These are phyloP conservation scores for Morpho deidamia DNA, from an alignment of 2,888 invertebrate species.

Conservation along the genomic window DNA sequence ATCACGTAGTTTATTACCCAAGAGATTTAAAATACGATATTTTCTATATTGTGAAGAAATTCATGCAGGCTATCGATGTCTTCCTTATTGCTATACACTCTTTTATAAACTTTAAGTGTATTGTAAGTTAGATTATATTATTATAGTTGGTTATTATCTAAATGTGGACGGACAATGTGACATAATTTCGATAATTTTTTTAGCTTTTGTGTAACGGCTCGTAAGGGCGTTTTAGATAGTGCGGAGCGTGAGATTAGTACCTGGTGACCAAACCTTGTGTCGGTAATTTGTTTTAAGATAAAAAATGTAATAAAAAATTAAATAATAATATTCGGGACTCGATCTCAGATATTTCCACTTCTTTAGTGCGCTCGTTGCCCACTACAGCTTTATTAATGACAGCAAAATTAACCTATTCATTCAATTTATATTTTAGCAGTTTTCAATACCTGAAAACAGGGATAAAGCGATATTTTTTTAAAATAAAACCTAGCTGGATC, in stretches of 20 bases:
- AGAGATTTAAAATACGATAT: constrained; percentile 11
- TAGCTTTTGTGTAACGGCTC: constrained; percentile 3
- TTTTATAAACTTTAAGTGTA: constrained; percentile 62
- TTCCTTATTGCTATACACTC: constrained; percentile 77
- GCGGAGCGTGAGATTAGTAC: background rate
- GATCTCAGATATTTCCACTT: too few relatives aligned
- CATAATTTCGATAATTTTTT: constrained; percentile 4
- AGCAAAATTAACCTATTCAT: too few relatives aligned
- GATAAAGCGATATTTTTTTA: too few relatives aligned
- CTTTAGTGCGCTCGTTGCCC: too few relatives aligned
- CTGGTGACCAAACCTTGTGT: too few relatives aligned
- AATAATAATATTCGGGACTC: too few relatives aligned
- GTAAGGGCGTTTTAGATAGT: background rate
- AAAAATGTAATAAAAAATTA: too few relatives aligned
- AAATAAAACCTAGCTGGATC: too few relatives aligned
- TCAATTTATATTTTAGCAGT: too few relatives aligned
- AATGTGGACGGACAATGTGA: constrained; percentile 3
- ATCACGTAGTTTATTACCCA: constrained; percentile 10
- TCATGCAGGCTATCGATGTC: constrained; percentile 78
- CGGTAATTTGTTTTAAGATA: too few relatives aligned
- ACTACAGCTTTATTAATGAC: too few relatives aligned
- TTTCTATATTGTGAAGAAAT: constrained; percentile 57
- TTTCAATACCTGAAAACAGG: too few relatives aligned
- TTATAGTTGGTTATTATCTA: constrained; percentile 17
- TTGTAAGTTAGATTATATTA: constrained; percentile 52